Evolutionary conservation across 2,888 invertebrate genomes (phyloP).

Genomic region (Drosophila emarginata): DNA sequence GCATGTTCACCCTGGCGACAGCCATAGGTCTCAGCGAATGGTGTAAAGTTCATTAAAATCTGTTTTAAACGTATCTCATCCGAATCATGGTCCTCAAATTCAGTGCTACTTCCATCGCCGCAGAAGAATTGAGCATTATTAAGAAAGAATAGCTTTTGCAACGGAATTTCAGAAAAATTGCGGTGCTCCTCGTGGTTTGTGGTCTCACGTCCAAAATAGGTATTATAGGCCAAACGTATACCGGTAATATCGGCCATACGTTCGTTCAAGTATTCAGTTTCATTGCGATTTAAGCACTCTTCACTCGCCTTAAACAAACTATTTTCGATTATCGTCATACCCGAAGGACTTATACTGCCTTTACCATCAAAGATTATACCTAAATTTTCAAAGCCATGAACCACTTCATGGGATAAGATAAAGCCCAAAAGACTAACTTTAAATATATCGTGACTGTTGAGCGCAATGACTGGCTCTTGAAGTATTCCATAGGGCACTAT

Average conservation of each 20-base stretch:
- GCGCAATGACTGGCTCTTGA: slow-evolving; percentile 55
- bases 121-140: slow-evolving; percentile 79
- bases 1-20: slow-evolving; percentile 50
- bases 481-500: slow-evolving; percentile 72
- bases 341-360: slow-evolving; percentile 48
- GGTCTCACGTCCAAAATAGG: slow-evolving; percentile 44
- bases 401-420: slow-evolving; percentile 73
- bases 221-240: slow-evolving; percentile 65
- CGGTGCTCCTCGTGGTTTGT: slow-evolving; percentile 20
- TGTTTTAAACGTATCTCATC: slow-evolving; percentile 71
- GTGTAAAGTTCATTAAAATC: slow-evolving; percentile 60
- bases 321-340: slow-evolving; percentile 32
- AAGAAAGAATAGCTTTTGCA: slow-evolving; percentile 69
- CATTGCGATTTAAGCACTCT: slow-evolving; percentile 45
- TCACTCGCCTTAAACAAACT: slow-evolving; percentile 17
- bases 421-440: slow-evolving; percentile 74
- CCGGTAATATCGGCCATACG: slow-evolving; percentile 76
- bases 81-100: slow-evolving; percentile 66
- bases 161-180: slow-evolving; percentile 35
- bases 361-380: slow-evolving; percentile 53
- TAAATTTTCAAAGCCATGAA: slow-evolving; percentile 68
- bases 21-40: slow-evolving; percentile 59
- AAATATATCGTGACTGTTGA: slow-evolving; percentile 57
- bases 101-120: slow-evolving; percentile 32
- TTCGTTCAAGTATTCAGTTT: slow-evolving; percentile 64